Base-by-base conservation (phyloP, 2,113 vertebrate species). In the Pollachius pollachius region DNA sequence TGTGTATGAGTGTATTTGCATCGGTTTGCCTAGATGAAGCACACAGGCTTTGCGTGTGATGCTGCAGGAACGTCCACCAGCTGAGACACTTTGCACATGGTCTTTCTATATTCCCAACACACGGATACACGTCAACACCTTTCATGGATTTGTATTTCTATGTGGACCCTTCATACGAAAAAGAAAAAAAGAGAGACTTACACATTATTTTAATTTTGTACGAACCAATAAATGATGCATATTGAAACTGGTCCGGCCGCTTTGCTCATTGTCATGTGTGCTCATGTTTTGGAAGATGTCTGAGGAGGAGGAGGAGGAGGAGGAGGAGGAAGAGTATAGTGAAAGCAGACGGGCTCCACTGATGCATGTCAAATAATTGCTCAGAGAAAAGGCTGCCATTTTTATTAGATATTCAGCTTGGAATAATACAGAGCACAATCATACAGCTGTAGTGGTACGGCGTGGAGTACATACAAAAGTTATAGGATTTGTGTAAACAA, bases 141-240 rank as follows among this genome's bases (percentile, higher is more conserved):
- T 86, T 86, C 82, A 81, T 87, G 87, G 91, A 87, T 85, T 91
- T 91, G 85, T 91, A 88, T 89, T 80, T 84, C 81, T 85, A 83
- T 86, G 88, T 88, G 78, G 72, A 72, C 85, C 81, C 75, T 87
- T 87, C 82, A 88, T 81, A 81, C 78, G 84, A 87, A 60, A 60
- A 59, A 58, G 3, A 58, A 62, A 21, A 15, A 64, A 81, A 89
- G 89, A 90, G 80, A 90, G 80, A 87, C 86, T 85, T 82, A 88
- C 81, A 84, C 82, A 83, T 69, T 70, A 79, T 86, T 91, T 91
- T 85, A 87, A 88, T 92, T 93, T 93, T 93, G 87, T 90, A 92
- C 76, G 87, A 91, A 91, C 87, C 69, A 92, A 92, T 92, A 92
- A 92, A 92, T 85, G 73, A 89, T 81, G 88, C 85, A 82, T 81